Percentiles rank a stretch among this genome's conserved stretches.
These are phyloP conservation scores for Desoria tigrina DNA, from an alignment of 2,888 invertebrate species.

Conservation along the genomic window DNA sequence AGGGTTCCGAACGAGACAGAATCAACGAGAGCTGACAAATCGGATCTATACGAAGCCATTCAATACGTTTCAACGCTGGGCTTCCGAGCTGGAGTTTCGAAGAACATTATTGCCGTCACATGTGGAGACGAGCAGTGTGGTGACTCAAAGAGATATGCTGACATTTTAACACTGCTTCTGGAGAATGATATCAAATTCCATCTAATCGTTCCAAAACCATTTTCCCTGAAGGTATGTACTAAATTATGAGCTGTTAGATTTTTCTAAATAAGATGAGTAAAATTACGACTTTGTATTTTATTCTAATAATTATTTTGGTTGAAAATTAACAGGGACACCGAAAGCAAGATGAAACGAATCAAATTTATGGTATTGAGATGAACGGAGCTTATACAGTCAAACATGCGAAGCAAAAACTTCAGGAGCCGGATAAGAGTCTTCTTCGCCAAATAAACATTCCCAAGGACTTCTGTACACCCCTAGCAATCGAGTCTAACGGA, in stretches of 20 bases:
- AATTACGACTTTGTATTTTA: no score
- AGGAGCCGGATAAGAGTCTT: slow-evolving; percentile 55
- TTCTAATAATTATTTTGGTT: no score
- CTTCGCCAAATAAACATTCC: slow-evolving; percentile 55
- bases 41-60: slow-evolving; percentile 55
- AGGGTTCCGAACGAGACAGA: slow-evolving; percentile 39
- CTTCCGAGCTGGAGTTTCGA: slow-evolving; percentile 59
- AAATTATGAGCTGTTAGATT: no score
- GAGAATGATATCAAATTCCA: slow-evolving; percentile 56
- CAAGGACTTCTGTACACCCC: slow-evolving; percentile 57
- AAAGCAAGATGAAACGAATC: slow-evolving; percentile 33
- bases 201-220: slow-evolving; percentile 54
- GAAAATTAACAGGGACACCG: neutral
- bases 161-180: slow-evolving; percentile 55
- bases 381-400: slow-evolving; percentile 56
- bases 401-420: slow-evolving; percentile 50
- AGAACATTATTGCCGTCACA: slow-evolving; percentile 58
- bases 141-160: slow-evolving; percentile 54
- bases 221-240: slow-evolving; percentile 51
- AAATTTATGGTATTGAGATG: slow-evolving; percentile 56
- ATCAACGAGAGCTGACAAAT: slow-evolving; percentile 49
- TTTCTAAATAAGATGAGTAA: no score
- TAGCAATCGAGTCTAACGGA: slow-evolving; percentile 58
- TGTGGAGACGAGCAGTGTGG: slow-evolving; percentile 56
- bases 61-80: slow-evolving; percentile 55